Evolutionary conservation across 2,888 invertebrate species (phyloP), one percentile per base, ranked within the genome.

Genomic region (Drosophila basisetae): DNA sequence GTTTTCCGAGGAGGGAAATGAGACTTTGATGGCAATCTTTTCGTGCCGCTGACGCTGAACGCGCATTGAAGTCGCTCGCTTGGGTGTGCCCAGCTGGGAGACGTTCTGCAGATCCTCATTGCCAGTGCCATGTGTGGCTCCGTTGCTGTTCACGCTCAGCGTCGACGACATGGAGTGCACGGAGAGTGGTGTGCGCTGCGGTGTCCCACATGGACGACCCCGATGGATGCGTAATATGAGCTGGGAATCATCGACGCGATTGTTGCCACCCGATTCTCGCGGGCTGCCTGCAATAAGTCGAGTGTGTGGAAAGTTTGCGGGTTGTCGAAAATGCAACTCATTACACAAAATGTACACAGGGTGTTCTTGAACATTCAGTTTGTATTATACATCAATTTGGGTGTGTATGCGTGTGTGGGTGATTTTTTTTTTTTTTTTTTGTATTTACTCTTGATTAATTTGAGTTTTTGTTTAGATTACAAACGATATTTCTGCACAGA

Each of bases 161-260:
- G 95, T 95, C 62, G 96, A 95, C 22, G 92, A 91, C 92, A 93
- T 96, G 18, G 95, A 95, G 61, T 95, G 94, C 10, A 95, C 95
- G 1, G 95, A 96, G 28, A 92, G 84, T 1, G 93, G 92, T 1
- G 95, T 95, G 10, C 93, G 90, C 33, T 94, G 93, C 54, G 93
- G 93, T 52, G 94, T 93, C 30, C 95, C 96, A 18, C 96, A 94
- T 0, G 93, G 92, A 33, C 93, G 89, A 0, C 98, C 98, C 1
- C 98, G 95, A 93, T 99, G 98, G 84, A 99, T 98, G 80, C 98
- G 95, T 78, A 99, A 94, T 0, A 98, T 98, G 64, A 98, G 94
- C 55, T 97, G 95, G 92, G 97, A 97, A 92, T 97, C 97, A 88
- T 97, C 97, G 90, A 97, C 97, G 49, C 97, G 95, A 92, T 94